Conservation (phyloP, 1,140 invertebrate species). For the Zaprionus camerounensis region DNA sequence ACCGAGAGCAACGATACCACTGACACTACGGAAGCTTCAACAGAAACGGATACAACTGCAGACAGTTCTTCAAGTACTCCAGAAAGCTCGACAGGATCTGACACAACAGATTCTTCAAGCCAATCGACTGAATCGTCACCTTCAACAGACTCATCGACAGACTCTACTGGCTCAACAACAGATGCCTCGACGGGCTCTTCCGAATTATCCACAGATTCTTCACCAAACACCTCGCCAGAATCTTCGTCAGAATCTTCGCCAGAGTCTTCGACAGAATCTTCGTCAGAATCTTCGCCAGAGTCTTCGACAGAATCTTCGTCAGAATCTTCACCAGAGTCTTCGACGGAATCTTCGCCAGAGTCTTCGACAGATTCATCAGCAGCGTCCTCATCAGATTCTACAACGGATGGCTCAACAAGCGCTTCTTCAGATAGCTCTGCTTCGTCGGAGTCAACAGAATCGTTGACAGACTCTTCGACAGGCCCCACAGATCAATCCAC, state of each 20-base stretch:
- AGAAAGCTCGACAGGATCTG: neutral
- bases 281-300: slow-evolving; percentile 1
- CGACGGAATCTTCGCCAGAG: slow-evolving; percentile 8
- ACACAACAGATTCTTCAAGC: slow-evolving; percentile 6
- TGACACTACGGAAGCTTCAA: neutral
- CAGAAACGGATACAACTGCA: neutral
- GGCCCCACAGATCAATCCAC: neutral
- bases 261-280: slow-evolving; percentile 3
- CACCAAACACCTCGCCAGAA: neutral
- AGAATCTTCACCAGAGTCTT: slow-evolving; percentile 10
- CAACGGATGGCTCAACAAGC: neutral
- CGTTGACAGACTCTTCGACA: slow-evolving; percentile 2
- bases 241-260: slow-evolving; percentile 18
- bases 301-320: slow-evolving; percentile 3
- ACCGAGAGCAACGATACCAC: too few species aligned
- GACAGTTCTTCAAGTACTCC: too few species aligned
- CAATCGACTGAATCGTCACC: neutral
- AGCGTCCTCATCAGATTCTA: neutral
- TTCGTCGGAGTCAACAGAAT: neutral
- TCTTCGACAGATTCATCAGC: neutral
- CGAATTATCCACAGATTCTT: neutral
- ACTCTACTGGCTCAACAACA: neutral
- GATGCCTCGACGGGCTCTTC: too few species aligned
- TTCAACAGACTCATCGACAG: slow-evolving; percentile 1
- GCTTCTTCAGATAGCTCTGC: neutral